phyloP scores from a whole-genome alignment of 2,113 vertebrate species.

The Electrona antarctica region DNA sequence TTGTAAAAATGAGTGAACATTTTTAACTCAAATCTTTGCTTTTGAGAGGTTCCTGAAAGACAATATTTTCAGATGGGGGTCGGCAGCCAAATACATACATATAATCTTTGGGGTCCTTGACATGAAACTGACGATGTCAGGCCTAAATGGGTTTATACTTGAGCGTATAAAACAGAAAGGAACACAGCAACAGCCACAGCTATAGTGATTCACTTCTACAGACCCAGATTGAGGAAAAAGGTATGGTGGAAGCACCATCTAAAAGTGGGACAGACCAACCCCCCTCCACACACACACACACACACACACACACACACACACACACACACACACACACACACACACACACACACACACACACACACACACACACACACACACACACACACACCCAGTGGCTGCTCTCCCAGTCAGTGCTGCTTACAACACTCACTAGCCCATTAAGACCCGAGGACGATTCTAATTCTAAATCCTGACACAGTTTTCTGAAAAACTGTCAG shows the following conservation, averaged over 20 bases:
- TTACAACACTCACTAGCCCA: no score
- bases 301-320: background rate
- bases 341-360: background rate
- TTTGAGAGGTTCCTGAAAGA: no score
- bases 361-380: background rate
- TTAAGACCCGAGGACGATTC: no score
- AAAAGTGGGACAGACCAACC: constrained; percentile 56
- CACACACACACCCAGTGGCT: background rate
- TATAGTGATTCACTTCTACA: constrained; percentile 51
- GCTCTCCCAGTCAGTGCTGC: background rate
- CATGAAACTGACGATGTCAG: no score
- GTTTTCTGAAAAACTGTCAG: no score
- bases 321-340: background rate
- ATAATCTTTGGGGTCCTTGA: no score
- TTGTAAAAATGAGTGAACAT: no score
- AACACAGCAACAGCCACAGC: constrained; percentile 41
- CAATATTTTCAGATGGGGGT: no score
- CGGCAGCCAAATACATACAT: no score
- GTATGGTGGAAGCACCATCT: constrained; percentile 24
- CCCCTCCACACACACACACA: constrained; percentile 12
- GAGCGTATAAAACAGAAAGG: constrained; percentile 29
- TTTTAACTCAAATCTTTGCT: no score
- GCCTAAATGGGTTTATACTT: no score
- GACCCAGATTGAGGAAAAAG: constrained; percentile 33
- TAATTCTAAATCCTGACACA: no score